phyloP scores from a whole-genome alignment of 2,888 invertebrate genomes.

The Patella depressa region DNA sequence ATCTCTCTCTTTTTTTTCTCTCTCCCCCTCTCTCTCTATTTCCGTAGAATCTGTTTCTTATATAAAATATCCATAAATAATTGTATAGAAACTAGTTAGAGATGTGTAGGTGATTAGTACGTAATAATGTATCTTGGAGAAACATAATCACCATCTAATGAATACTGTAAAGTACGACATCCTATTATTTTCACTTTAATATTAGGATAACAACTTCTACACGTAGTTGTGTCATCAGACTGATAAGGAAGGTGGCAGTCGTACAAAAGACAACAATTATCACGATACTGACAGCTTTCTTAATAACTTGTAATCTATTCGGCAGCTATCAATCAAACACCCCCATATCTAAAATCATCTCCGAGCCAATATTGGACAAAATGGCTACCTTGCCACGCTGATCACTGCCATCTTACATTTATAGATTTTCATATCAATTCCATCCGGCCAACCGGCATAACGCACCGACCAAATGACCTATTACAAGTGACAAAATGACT shows the following conservation, averaged over 20 bases:
- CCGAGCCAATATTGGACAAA: background rate
- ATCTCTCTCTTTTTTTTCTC: too few species aligned
- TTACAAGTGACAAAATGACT: background rate
- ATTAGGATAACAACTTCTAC: too few species aligned
- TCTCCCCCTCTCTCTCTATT: too few species aligned
- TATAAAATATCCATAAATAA: too few species aligned
- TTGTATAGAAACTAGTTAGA: background rate
- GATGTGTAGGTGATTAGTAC: background rate
- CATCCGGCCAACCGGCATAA: background rate
- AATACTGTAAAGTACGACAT: slow-evolving; percentile 1
- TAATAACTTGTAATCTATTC: slow-evolving; percentile 5
- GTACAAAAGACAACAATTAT: slow-evolving; percentile 6
- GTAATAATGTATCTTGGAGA: background rate
- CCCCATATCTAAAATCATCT: background rate
- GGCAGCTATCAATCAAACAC: slow-evolving; percentile 9
- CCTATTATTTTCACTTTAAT: background rate
- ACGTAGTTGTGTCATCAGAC: background rate
- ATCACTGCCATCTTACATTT: background rate
- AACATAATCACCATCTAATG: background rate
- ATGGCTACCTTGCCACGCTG: background rate
- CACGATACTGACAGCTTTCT: slow-evolving; percentile 1
- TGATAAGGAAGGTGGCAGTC: slow-evolving; percentile 5
- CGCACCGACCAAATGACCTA: background rate
- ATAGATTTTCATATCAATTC: background rate
- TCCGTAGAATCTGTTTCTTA: too few species aligned